Percentiles rank a stretch among this genome's conserved stretches.
Evolutionary conservation across 2,113 vertebrate species (phyloP).

Genomic region (Nycticryphes semicollaris): DNA sequence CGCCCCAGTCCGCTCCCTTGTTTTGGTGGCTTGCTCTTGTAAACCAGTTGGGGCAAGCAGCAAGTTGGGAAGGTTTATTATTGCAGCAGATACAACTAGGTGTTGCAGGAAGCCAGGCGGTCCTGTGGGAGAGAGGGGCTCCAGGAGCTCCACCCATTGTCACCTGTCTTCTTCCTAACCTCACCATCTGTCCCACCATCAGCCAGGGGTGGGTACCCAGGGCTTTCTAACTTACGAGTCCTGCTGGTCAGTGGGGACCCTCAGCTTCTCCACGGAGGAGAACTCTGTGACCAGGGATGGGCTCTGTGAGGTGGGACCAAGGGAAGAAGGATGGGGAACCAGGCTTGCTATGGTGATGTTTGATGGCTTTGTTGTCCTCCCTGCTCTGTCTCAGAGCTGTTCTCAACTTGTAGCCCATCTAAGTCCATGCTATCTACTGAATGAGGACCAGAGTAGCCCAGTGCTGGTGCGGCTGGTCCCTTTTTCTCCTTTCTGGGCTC

Average conservation of each 20-base stretch:
- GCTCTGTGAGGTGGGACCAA: not conserved
- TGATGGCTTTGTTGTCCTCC: not conserved
- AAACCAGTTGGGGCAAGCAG: fast-evolving
- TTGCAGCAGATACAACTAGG: not conserved
- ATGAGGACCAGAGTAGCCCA: not conserved
- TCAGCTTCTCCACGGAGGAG: not conserved
- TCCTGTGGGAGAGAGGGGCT: not conserved
- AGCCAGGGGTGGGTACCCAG: not conserved
- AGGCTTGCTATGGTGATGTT: not conserved
- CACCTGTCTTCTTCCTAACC: not conserved
- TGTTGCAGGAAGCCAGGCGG: not conserved
- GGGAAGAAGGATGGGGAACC: not conserved
- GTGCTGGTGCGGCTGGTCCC: not conserved
- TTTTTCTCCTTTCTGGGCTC: not conserved
- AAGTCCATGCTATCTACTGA: not conserved
- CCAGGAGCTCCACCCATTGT: not conserved
- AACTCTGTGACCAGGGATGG: not conserved
- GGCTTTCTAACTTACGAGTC: not conserved
- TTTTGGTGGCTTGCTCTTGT: not conserved
- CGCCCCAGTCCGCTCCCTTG: not conserved
- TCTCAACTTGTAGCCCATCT: not conserved
- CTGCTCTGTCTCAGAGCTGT: not conserved
- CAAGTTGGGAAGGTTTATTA: not conserved
- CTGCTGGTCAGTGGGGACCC: not conserved
- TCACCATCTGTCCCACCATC: not conserved